Evolutionary conservation across 2,113 vertebrate species (phyloP).

Genomic region (Stigmatopora nigra): DNA sequence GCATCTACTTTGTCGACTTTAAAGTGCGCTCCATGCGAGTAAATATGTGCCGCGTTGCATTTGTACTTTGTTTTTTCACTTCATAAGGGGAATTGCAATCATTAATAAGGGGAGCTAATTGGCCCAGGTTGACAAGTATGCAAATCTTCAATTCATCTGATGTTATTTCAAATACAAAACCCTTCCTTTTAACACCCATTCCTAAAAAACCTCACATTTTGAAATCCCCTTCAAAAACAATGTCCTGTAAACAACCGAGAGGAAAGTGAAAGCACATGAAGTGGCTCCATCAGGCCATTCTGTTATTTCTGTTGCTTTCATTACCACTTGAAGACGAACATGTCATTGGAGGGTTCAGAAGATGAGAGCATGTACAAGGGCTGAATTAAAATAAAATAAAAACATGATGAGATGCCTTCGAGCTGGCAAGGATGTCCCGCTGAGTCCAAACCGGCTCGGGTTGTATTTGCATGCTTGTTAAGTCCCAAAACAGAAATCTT

Average conservation of each 20-base stretch:
- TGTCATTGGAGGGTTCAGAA: constrained; percentile 9
- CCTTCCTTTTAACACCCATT: neutral
- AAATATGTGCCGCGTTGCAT: no score
- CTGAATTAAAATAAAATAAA: neutral
- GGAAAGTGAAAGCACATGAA: constrained; percentile 4
- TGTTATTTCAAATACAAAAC: no score
- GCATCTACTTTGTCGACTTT: no score
- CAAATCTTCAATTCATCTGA: no score
- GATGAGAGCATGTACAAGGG: neutral
- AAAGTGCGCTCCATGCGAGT: no score
- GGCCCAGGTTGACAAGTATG: no score
- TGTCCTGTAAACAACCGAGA: neutral
- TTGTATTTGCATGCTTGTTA: constrained; percentile 11
- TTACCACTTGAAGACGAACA: constrained; percentile 15
- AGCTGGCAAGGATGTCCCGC: constrained; percentile 19
- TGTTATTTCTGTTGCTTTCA: neutral
- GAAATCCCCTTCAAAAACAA: neutral
- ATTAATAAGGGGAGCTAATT: no score
- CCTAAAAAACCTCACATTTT: neutral
- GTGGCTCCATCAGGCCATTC: neutral
- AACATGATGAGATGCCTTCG: constrained; percentile 22
- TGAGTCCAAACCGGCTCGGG: constrained; percentile 32
- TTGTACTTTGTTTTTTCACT: no score
- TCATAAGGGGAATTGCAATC: no score
- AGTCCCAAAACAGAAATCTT: constrained; percentile 25